Percentiles rank a stretch among this genome's conserved stretches.
phyloP scores from a whole-genome alignment of 2,888 invertebrate genomes.

The Lypha dubia region DNA sequence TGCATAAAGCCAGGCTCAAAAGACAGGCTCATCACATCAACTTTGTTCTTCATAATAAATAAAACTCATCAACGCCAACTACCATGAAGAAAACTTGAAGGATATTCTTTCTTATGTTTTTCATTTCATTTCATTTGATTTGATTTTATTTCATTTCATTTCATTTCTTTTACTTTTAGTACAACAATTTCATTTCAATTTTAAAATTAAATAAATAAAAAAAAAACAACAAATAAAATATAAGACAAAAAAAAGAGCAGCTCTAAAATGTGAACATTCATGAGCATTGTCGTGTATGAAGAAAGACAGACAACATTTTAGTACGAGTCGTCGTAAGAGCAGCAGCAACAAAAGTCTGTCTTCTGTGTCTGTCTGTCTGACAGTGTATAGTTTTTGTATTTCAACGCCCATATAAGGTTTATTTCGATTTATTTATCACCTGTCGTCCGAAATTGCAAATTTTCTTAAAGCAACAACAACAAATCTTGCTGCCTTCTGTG shows the following conservation, averaged over 20 bases:
- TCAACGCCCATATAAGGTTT: conserved; percentile 74
- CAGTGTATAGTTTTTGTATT: conserved; percentile 61
- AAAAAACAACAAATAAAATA: conserved; percentile 13
- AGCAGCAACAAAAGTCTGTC: conserved; percentile 31
- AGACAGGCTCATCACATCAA: conserved; percentile 34
- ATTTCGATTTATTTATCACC: conserved; percentile 83
- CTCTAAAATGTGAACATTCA: conserved; percentile 70
- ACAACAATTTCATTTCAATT: conserved; percentile 60
- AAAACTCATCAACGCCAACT: conserved; percentile 73
- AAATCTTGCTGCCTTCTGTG: background rate
- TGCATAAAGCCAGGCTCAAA: conserved; percentile 6
- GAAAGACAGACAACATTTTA: conserved; percentile 36
- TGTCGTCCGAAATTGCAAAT: conserved; percentile 79
- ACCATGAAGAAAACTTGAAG: conserved; percentile 72
- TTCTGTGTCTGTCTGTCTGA: no score
- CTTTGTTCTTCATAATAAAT: conserved; percentile 36
- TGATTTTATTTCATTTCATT: conserved; percentile 20
- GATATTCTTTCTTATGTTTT: conserved; percentile 59
- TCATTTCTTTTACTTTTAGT: conserved; percentile 35
- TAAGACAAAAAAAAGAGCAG: conserved; percentile 31
- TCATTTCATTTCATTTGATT: conserved; percentile 22
- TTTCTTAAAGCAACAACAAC: conserved; percentile 65
- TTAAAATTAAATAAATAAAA: conserved; percentile 65
- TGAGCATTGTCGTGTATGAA: conserved; percentile 64
- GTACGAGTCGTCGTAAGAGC: background rate